Evolutionary conservation across 2,797 vertebrate species (phyloP).

Genomic region (Lithobates sylvaticus): DNA sequence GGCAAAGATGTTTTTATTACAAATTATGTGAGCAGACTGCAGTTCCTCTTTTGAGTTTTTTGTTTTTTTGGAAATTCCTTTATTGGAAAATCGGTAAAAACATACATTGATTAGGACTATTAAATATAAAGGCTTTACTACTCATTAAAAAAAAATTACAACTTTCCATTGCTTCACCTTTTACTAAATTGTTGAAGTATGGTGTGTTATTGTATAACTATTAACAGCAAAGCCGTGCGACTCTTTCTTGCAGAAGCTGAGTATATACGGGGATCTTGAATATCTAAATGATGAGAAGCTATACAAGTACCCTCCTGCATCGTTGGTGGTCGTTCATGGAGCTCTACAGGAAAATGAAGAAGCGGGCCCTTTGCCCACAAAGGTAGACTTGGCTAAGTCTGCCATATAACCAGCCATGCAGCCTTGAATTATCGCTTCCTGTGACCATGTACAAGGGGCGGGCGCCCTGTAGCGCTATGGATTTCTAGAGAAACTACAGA

Average conservation of each 20-base stretch:
- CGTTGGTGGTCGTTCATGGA: slow-evolving; percentile 88
- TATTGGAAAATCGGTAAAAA: too few relatives aligned
- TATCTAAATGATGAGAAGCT: slow-evolving; percentile 88
- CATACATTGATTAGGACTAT: too few relatives aligned
- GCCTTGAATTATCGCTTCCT: not conserved
- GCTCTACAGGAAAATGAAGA: slow-evolving; percentile 81
- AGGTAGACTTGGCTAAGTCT: slow-evolving; percentile 89
- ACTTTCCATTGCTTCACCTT: too few relatives aligned
- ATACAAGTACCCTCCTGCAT: slow-evolving; percentile 86
- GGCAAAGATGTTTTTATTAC: too few relatives aligned
- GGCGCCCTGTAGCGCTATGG: not conserved
- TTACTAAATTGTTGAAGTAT: too few relatives aligned
- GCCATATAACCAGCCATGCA: slow-evolving; percentile 44
- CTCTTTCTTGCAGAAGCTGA: slow-evolving; percentile 87
- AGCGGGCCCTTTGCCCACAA: slow-evolving; percentile 91
- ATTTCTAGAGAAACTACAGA: not conserved
- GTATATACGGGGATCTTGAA: slow-evolving; percentile 94
- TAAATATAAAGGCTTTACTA: too few relatives aligned
- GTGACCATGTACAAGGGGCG: not conserved
- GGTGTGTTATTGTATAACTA: too few relatives aligned
- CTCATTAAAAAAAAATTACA: too few relatives aligned
- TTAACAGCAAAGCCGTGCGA: too few relatives aligned
- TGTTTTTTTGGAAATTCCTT: too few relatives aligned
- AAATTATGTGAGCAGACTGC: too few relatives aligned
- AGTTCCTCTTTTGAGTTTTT: too few relatives aligned